phyloP scores from a whole-genome alignment of 2,797 vertebrate species.

The Nyctibius grandis region DNA sequence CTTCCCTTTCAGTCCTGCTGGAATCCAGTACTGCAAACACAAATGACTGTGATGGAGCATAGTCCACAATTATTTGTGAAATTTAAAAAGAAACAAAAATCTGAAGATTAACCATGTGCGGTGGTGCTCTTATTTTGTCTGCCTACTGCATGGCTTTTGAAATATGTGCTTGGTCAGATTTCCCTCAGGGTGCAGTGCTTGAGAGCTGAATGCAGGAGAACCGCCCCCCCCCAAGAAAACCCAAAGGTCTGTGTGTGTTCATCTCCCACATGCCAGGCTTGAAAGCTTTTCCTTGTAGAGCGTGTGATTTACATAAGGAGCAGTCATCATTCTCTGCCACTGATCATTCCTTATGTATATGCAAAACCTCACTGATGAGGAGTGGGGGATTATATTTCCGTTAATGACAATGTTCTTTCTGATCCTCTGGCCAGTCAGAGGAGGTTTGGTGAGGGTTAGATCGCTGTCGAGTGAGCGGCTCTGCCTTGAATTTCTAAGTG shows the following conservation, averaged over 20 bases:
- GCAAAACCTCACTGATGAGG: constrained; percentile 56
- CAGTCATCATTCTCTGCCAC: constrained; percentile 4
- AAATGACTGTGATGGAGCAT: neutral
- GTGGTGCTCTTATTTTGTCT: neutral
- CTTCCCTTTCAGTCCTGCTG: neutral
- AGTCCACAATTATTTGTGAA: neutral
- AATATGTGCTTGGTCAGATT: neutral
- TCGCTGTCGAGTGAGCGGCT: neutral
- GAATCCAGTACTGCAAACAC: neutral
- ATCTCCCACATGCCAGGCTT: neutral
- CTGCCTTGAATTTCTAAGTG: neutral
- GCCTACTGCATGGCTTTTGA: too few species aligned
- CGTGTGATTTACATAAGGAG: constrained; percentile 46
- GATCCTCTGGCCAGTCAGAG: constrained; percentile 42
- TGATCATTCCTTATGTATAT: constrained; percentile 44
- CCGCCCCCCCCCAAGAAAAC: neutral
- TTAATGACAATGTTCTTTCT: constrained; percentile 23
- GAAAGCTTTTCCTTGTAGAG: constrained; percentile 24
- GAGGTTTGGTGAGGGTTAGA: neutral
- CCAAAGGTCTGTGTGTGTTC: neutral
- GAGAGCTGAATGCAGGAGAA: neutral
- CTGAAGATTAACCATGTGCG: neutral
- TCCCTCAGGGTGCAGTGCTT: neutral
- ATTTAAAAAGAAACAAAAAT: neutral
- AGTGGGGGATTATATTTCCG: neutral